A percentile compares a stretch with the other conserved stretches of the same genome.
phyloP scores from a whole-genome alignment of 2,113 vertebrate species.

The Sceloporus tristichus region DNA sequence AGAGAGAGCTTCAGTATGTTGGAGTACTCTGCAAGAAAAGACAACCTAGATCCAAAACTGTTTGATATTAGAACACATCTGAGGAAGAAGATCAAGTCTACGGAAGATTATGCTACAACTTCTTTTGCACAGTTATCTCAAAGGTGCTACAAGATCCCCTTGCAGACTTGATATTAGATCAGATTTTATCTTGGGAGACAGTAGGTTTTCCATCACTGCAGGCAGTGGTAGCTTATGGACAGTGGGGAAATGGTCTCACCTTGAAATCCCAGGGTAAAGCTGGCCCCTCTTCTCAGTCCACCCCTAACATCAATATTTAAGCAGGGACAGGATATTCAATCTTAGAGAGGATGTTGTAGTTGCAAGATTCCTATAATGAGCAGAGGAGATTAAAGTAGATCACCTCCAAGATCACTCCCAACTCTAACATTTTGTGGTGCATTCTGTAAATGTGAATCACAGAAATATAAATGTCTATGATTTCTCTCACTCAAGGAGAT shows the following conservation, averaged over 20 bases:
- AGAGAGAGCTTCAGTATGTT: no score
- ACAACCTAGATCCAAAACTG: not conserved
- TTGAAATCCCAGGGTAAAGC: no score
- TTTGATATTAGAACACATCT: not conserved
- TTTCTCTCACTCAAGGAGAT: not conserved
- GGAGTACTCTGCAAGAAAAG: not conserved
- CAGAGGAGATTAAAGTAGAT: not conserved
- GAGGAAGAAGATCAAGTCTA: no score
- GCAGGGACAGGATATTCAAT: not conserved
- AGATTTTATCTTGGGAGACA: not conserved
- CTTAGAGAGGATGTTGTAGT: not conserved
- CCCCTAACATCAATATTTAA: not conserved
- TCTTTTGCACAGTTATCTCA: no score
- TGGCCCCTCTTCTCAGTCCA: no score
- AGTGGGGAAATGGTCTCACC: no score
- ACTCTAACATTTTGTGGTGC: not conserved
- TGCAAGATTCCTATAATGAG: not conserved
- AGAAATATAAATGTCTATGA: not conserved
- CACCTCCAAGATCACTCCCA: not conserved
- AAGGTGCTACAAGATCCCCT: no score
- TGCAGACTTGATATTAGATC: no score
- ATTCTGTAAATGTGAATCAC: not conserved
- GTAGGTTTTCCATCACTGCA: not conserved
- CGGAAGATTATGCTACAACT: no score
- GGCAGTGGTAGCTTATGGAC: no score